These are phyloP conservation scores for Eupithecia dodoneata DNA, from an alignment of 2,888 invertebrate genomes.

Conservation along the genomic window DNA sequence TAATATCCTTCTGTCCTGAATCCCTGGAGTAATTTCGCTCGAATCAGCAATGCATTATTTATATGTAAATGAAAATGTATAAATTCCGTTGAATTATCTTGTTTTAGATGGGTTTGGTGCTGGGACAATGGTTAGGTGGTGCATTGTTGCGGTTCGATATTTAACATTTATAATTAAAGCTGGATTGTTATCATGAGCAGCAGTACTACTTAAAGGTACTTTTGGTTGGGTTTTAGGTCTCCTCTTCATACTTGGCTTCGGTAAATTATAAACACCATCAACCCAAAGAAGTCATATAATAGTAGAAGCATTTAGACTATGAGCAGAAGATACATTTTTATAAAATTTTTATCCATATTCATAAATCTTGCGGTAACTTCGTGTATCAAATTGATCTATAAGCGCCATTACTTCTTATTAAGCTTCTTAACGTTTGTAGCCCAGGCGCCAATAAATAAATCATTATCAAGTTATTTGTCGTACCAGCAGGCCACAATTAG, in stretches of 20 bases:
- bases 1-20: slow-evolving; percentile 54
- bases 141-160: background rate
- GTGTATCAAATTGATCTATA: background rate
- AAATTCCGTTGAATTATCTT: slow-evolving; percentile 48
- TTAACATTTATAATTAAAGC: background rate
- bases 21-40: slow-evolving; percentile 66
- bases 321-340: background rate
- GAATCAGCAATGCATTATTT: slow-evolving; percentile 72
- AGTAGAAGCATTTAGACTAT: no score
- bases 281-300: background rate
- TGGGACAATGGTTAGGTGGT: background rate
- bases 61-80: slow-evolving; percentile 68
- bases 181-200: background rate
- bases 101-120: slow-evolving; percentile 27
- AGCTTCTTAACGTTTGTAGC: background rate
- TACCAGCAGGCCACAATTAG: slow-evolving; percentile 45
- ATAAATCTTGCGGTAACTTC: background rate
- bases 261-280: background rate
- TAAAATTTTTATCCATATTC: background rate
- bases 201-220: background rate
- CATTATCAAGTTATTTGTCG: slow-evolving; percentile 46
- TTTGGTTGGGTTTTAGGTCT: background rate
- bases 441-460: background rate
- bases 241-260: background rate
- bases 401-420: background rate